A percentile compares a stretch with the other conserved stretches of the same genome.
Conservation (phyloP, 2,113 vertebrate species). For the Excalfactoria chinensis region DNA sequence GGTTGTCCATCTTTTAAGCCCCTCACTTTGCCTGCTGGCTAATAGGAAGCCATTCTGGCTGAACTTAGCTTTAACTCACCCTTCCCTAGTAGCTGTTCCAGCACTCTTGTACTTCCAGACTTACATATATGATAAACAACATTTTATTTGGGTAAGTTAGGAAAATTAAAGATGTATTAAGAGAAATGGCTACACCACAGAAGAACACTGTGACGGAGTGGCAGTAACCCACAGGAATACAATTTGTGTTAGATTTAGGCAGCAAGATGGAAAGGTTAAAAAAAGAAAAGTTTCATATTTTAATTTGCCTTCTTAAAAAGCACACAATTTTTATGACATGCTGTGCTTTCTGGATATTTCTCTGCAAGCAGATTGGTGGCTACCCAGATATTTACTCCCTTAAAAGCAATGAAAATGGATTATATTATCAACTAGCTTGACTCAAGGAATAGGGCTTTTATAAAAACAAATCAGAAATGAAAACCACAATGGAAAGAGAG, state of each 20-base stretch:
- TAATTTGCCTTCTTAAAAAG: not conserved
- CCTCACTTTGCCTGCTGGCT: not conserved
- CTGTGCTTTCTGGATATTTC: not conserved
- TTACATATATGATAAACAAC: fast-evolving
- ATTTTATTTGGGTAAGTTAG: not conserved
- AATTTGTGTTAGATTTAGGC: not conserved
- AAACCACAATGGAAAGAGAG: not conserved
- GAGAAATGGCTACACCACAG: not conserved
- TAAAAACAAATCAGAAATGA: not conserved
- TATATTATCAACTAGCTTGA: not conserved
- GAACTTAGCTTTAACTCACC: not conserved
- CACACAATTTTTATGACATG: not conserved
- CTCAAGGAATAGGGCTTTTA: not conserved
- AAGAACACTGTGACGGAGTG: not conserved
- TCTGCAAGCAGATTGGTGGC: not conserved
- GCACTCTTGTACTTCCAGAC: not conserved
- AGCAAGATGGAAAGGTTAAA: not conserved
- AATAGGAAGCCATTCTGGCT: not conserved
- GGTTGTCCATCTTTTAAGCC: not conserved
- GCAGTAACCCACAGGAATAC: not conserved
- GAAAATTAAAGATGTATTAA: not conserved
- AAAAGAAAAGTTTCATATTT: not conserved
- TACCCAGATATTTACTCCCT: not conserved
- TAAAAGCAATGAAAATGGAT: not conserved
- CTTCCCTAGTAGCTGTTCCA: not conserved